Conservation (phyloP, 2,797 vertebrate genomes). For the Sebastolobus altivelis region DNA sequence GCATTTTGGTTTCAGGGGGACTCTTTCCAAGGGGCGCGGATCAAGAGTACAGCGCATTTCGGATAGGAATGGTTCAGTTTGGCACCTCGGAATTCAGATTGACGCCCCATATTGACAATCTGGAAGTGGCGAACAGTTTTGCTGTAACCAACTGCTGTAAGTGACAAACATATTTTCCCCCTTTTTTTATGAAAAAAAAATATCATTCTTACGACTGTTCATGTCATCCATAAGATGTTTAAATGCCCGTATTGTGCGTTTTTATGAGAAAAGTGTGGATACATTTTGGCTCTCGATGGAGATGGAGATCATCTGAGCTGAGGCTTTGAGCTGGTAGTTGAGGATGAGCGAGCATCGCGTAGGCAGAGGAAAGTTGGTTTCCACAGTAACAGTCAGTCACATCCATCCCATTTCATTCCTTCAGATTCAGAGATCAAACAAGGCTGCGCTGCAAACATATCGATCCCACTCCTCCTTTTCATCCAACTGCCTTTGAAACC, state of each 20-base stretch:
- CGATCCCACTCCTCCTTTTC: background rate
- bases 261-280: background rate
- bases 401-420: constrained; percentile 61
- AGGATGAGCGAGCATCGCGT: constrained; percentile 20
- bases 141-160: constrained; percentile 99
- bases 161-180: constrained; percentile 67
- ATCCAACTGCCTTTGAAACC: background rate
- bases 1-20: constrained; percentile 87
- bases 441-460: constrained; percentile 17
- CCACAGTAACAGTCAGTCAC: constrained; percentile 81
- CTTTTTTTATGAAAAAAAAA: background rate
- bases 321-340: constrained; percentile 27
- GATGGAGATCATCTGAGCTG: constrained; percentile 1
- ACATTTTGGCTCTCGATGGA: background rate
- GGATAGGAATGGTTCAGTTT: constrained; percentile 98
- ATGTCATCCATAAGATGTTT: background rate
- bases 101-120: constrained; percentile 98
- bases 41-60: constrained; percentile 99
- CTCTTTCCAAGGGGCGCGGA: constrained; percentile 98
- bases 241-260: background rate
- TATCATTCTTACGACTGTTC: background rate
- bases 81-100: constrained; percentile 96
- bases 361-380: constrained; percentile 80
- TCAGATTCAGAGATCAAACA: constrained; percentile 50
- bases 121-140: constrained; percentile 99